phyloP scores from a whole-genome alignment of 2,113 vertebrate species.

The Bujurquina vittata region DNA sequence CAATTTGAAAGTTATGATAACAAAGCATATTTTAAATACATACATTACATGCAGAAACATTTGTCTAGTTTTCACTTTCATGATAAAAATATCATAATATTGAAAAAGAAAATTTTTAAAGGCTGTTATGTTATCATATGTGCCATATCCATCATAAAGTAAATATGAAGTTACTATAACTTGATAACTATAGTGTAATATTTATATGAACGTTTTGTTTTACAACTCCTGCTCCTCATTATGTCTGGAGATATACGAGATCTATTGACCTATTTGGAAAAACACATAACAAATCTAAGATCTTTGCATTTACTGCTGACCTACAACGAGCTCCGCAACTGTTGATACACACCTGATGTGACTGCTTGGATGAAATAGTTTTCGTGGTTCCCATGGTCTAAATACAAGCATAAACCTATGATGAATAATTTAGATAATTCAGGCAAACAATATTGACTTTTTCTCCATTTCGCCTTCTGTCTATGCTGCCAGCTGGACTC shows the following conservation, averaged over 20 bases:
- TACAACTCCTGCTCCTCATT: not conserved
- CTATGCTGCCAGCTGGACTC: not conserved
- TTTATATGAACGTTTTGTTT: not conserved
- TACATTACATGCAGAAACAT: too few relatives aligned
- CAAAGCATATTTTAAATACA: not conserved
- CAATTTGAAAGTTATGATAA: not conserved
- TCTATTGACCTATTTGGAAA: not conserved
- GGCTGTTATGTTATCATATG: too few relatives aligned
- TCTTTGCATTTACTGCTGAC: not conserved
- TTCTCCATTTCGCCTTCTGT: not conserved
- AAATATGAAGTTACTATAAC: not conserved
- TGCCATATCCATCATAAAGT: too few relatives aligned
- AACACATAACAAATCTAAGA: not conserved
- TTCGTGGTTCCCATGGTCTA: too few relatives aligned
- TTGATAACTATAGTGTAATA: not conserved
- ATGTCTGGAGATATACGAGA: not conserved
- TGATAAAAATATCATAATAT: too few relatives aligned
- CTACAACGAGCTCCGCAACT: not conserved
- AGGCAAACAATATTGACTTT: too few relatives aligned
- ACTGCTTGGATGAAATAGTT: too few relatives aligned
- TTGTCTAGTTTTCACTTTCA: too few relatives aligned
- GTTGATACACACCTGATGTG: not conserved
- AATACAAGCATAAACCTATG: too few relatives aligned
- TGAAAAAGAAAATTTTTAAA: too few relatives aligned
- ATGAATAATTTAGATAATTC: too few relatives aligned